phyloP scores from a whole-genome alignment of 2,888 invertebrate species.

The Lordiphosa fenestrarum region DNA sequence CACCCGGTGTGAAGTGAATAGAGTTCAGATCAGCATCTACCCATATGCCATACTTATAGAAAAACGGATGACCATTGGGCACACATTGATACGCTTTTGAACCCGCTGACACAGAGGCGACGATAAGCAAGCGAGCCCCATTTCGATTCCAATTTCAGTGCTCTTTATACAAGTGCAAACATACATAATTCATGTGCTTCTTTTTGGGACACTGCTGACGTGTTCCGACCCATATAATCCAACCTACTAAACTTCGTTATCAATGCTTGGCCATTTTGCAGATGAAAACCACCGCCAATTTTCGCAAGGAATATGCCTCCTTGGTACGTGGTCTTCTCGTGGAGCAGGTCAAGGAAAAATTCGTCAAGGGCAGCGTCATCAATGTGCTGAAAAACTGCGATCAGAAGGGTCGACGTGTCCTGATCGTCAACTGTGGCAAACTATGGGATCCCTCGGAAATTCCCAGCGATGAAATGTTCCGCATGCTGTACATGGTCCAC shows the following conservation, averaged over 20 bases:
- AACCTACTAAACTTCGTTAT: not conserved
- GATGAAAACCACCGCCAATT: conserved; percentile 89
- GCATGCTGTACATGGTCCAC: conserved; percentile 89
- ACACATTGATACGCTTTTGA: conserved; percentile 22
- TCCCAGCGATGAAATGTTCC: conserved; percentile 87
- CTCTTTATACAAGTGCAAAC: too few relatives aligned
- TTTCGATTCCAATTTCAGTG: not conserved
- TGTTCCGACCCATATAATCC: too few relatives aligned
- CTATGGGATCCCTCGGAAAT: conserved; percentile 89
- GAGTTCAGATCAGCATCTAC: too few relatives aligned
- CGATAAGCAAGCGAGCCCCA: conserved; percentile 4
- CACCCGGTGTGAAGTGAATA: too few relatives aligned
- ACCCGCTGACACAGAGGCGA: conserved; percentile 5
- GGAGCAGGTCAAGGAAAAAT: conserved; percentile 84
- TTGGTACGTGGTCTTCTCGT: conserved; percentile 86
- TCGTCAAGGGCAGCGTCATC: conserved; percentile 87
- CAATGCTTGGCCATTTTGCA: conserved; percentile 70
- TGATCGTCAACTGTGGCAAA: conserved; percentile 87
- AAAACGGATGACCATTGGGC: too few relatives aligned
- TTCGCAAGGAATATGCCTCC: conserved; percentile 86
- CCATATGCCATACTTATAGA: too few relatives aligned
- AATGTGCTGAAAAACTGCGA: conserved; percentile 89
- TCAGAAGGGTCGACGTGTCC: conserved; percentile 87
- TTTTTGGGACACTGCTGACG: not conserved
- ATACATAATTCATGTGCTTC: too few relatives aligned